A percentile compares a stretch with the other conserved stretches of the same genome.
Conservation (phyloP, 2,888 invertebrate genomes). For the Metallyticus violacea region DNA sequence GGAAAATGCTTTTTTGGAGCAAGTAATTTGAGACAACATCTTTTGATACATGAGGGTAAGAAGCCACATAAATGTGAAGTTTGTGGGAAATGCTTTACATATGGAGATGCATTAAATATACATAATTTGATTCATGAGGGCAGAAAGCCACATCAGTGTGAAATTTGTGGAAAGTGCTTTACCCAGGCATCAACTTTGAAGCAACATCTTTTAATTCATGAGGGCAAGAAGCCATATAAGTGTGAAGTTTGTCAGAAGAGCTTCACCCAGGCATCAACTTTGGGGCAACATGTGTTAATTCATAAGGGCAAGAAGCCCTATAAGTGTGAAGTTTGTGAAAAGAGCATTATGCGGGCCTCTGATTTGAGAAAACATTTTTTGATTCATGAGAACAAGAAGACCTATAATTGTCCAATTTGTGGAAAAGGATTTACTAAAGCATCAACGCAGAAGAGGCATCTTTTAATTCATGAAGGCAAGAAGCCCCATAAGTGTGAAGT, state of each 20-base stretch:
- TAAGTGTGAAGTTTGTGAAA: not conserved
- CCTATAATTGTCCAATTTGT: not conserved
- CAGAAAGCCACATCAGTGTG: not conserved
- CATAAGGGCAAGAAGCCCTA: not conserved
- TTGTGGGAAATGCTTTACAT: not conserved
- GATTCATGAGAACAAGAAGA: not conserved
- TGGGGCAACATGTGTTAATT: not conserved
- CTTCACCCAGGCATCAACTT: not conserved
- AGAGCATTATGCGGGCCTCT: not conserved
- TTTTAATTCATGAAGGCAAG: not conserved
- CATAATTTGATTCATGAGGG: not conserved
- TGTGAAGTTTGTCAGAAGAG: not conserved
- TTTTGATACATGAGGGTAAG: not conserved
- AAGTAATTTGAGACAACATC: not conserved
- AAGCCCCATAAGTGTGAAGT: not conserved
- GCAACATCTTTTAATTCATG: not conserved
- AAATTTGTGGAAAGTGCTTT: not conserved
- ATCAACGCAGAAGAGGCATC: not conserved
- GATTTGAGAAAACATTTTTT: not conserved
- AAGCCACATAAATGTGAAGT: not conserved
- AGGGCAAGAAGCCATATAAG: not conserved
- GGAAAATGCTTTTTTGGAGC: not conserved
- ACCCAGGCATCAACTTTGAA: not conserved
- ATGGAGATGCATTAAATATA: not conserved
- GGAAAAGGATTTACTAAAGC: not conserved